These are phyloP conservation scores for Ichneumoninae sp. DNA, from an alignment of 2,888 invertebrate species.

Conservation along the genomic window DNA sequence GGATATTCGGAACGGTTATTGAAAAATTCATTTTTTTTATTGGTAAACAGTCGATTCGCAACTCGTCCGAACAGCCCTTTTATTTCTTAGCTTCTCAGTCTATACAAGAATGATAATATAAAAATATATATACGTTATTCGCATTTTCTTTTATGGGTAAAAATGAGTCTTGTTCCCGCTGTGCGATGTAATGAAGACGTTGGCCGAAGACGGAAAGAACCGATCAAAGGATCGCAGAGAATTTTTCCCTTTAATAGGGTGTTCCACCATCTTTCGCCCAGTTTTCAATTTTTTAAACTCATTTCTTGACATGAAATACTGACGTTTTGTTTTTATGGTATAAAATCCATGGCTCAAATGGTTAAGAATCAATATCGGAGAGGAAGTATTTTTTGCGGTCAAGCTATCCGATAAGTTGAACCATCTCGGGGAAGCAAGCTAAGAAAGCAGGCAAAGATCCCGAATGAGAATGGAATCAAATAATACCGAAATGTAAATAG, in stretches of 20 bases:
- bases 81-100: not conserved
- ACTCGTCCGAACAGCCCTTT: not conserved
- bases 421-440: constrained; percentile 24
- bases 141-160: not conserved
- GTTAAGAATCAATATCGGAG: constrained; percentile 1
- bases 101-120: too few species aligned
- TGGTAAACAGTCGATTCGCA: not conserved
- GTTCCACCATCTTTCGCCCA: too few species aligned
- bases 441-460: constrained; percentile 28
- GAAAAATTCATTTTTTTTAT: not conserved
- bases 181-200: not conserved
- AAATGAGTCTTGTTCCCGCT: too few species aligned
- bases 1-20: too few species aligned
- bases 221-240: not conserved
- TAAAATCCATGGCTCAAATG: too few species aligned
- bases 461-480: constrained; percentile 45
- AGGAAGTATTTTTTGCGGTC: not conserved
- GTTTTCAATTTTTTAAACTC: too few species aligned
- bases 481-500: constrained; percentile 23
- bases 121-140: not conserved
- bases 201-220: not conserved
- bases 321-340: too few species aligned
- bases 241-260: not conserved
- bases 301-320: too few species aligned
- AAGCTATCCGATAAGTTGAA: constrained; percentile 47